These are phyloP conservation scores for Otis tarda DNA, from an alignment of 2,113 vertebrate genomes.

Conservation along the genomic window DNA sequence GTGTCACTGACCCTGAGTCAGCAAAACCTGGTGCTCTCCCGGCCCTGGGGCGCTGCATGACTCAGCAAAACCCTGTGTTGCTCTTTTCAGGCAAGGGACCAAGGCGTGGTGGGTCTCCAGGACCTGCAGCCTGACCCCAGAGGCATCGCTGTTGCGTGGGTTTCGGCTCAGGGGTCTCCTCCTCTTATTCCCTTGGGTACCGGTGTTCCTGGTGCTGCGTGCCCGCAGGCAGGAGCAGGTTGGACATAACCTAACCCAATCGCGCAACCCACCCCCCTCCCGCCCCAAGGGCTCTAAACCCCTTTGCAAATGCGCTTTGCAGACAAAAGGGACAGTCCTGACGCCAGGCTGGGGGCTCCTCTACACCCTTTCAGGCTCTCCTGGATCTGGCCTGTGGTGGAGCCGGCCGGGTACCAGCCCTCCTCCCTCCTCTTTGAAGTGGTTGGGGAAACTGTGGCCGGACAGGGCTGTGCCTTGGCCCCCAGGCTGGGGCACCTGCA, in stretches of 20 bases:
- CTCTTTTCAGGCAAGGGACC: neutral
- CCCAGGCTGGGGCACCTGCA: neutral
- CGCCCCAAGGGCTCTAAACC: neutral
- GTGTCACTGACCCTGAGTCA: conserved; percentile 35
- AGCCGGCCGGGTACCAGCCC: neutral
- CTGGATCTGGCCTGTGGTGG: neutral
- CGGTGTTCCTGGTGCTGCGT: neutral
- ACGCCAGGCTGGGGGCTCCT: neutral
- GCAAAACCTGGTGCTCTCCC: neutral
- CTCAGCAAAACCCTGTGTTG: neutral
- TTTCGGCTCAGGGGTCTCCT: accelerated
- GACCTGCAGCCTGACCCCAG: neutral
- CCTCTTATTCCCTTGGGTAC: neutral
- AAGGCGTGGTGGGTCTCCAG: neutral
- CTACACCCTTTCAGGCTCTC: neutral
- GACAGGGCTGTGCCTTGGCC: neutral
- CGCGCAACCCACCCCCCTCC: accelerated
- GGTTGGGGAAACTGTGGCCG: neutral
- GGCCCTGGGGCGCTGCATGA: neutral
- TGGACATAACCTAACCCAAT: neutral
- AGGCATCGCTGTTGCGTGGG: accelerated
- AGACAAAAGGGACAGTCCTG: neutral
- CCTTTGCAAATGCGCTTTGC: neutral
- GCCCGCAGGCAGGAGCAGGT: accelerated
- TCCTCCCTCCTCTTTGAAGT: conserved; percentile 37